These are phyloP conservation scores for Anolis sagrei DNA, from an alignment of 2,113 vertebrate genomes.

Conservation along the genomic window DNA sequence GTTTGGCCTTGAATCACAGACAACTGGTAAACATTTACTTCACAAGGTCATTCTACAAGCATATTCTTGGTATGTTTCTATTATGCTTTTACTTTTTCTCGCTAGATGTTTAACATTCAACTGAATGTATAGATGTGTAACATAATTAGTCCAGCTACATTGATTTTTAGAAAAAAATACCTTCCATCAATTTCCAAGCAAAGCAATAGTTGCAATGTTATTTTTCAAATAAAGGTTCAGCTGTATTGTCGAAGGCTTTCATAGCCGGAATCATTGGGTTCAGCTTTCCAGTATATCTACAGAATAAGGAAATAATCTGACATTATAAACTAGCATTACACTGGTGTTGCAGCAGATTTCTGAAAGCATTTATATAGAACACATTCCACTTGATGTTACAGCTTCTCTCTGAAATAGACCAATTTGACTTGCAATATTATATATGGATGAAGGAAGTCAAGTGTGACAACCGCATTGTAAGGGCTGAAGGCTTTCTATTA, in stretches of 20 bases:
- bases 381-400: neutral
- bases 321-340: neutral
- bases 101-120: too few species aligned
- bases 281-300: neutral
- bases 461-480: neutral
- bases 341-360: too few species aligned
- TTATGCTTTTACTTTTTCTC: constrained; percentile 27
- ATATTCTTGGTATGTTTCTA: constrained; percentile 89
- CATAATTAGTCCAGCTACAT: neutral
- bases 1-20: constrained; percentile 94
- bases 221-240: neutral
- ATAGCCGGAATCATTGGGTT: too few species aligned
- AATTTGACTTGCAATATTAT: neutral
- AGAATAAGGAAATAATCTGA: neutral
- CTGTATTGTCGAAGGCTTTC: too few species aligned
- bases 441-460: neutral
- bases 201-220: neutral
- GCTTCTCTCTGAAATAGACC: neutral
- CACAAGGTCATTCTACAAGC: constrained; percentile 98
- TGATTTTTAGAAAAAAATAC: neutral
- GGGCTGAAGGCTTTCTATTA: neutral
- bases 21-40: constrained; percentile 99
- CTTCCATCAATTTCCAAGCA: neutral
- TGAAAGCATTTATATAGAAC: neutral
- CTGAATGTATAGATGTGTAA: neutral